Evolutionary conservation across 2,113 vertebrate genomes (phyloP).

Genomic region (Myotis yumanensis): DNA sequence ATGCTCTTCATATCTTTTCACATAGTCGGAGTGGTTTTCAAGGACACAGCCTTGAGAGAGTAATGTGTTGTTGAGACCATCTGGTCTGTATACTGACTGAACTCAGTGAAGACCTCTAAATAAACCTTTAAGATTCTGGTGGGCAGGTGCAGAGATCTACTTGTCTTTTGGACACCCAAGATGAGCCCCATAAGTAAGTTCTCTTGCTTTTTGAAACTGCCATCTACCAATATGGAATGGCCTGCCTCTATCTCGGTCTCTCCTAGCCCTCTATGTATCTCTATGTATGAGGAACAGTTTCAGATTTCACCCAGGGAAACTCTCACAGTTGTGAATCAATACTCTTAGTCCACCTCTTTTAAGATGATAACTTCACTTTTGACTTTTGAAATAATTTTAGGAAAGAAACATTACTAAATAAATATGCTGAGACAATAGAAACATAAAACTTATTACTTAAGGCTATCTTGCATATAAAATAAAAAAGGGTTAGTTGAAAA

Average conservation of each 20-base stretch:
- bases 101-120: not conserved
- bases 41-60: not conserved
- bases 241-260: not conserved
- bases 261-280: not conserved
- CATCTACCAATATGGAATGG: too few relatives aligned
- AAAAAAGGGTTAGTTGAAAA: not conserved
- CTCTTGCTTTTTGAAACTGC: not conserved
- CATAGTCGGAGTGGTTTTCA: not conserved
- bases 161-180: not conserved
- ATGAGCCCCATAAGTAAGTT: not conserved
- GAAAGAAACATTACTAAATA: not conserved
- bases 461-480: not conserved
- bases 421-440: not conserved
- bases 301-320: not conserved
- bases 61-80: not conserved
- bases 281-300: not conserved
- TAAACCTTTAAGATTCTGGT: not conserved
- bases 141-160: not conserved
- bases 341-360: not conserved
- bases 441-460: not conserved
- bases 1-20: not conserved
- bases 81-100: not conserved
- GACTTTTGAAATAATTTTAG: slow-evolving; percentile 10
- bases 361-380: not conserved
- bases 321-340: not conserved